phyloP scores from a whole-genome alignment of 2,888 invertebrate species.

The Encarsia formosa region DNA sequence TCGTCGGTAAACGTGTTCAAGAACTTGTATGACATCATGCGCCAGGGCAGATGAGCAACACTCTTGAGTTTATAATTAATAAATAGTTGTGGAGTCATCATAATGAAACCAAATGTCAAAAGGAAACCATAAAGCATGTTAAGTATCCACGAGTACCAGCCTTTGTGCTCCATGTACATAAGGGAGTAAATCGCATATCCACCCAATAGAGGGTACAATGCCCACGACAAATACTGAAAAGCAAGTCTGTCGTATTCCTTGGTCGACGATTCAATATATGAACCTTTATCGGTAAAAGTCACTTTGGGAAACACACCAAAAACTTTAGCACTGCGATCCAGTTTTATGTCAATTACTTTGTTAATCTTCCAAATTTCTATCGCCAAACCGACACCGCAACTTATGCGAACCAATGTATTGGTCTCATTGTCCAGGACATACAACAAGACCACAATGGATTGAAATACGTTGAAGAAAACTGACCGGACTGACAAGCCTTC shows the following conservation, averaged over 20 bases:
- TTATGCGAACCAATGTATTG: conserved; percentile 90
- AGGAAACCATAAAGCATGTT: conserved; percentile 97
- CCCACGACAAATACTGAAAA: conserved; percentile 94
- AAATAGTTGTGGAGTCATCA: conserved; percentile 99
- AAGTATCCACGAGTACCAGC: conserved; percentile 98
- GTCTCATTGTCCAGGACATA: conserved; percentile 99
- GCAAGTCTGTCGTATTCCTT: conserved; percentile 92
- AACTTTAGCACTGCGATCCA: conserved; percentile 69
- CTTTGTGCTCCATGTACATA: conserved; percentile 93
- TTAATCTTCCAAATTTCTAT: conserved; percentile 99
- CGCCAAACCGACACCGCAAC: conserved; percentile 88
- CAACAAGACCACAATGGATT: conserved; percentile 88
- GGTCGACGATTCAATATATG: conserved; percentile 92
- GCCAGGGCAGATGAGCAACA: conserved; percentile 98
- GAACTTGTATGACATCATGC: conserved; percentile 99
- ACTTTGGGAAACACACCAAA: conserved; percentile 78
- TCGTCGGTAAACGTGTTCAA: conserved; percentile 99
- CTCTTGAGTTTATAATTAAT: conserved; percentile 99
- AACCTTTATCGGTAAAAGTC: conserved; percentile 87
- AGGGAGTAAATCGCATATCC: conserved; percentile 95
- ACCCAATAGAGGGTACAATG: conserved; percentile 85
- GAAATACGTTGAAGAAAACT: conserved; percentile 97
- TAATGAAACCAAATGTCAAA: conserved; percentile 97
- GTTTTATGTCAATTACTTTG: conserved; percentile 84
- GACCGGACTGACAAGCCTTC: conserved; percentile 97